These are phyloP conservation scores for Meliscaeva auricollis DNA, from an alignment of 2,888 invertebrate species.

Conservation along the genomic window DNA sequence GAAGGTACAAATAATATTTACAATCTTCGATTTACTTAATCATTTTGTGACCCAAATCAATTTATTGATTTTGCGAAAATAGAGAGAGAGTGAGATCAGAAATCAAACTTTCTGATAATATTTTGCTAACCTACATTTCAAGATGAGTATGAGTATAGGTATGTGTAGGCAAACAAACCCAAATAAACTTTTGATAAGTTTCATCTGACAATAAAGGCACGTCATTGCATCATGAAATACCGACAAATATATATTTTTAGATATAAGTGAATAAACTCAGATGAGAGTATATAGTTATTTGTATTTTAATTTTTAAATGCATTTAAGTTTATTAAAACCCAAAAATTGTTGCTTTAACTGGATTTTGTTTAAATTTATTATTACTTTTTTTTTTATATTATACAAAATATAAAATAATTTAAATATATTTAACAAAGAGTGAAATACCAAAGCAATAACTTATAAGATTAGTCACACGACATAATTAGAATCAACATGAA, in stretches of 20 bases:
- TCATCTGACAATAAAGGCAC: background rate
- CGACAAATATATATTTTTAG: background rate
- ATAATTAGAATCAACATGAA: too few relatives aligned
- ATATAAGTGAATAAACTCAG: background rate
- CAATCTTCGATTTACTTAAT: slow-evolving; percentile 12
- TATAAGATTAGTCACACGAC: too few relatives aligned
- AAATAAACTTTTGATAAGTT: background rate
- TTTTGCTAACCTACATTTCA: slow-evolving; percentile 24
- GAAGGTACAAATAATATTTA: background rate
- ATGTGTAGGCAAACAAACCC: background rate
- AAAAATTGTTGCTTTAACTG: background rate
- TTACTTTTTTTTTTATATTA: background rate
- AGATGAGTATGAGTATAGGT: background rate
- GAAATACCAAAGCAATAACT: too few relatives aligned
- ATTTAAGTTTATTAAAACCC: background rate
- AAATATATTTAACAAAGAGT: too few relatives aligned
- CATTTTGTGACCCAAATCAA: slow-evolving; percentile 3
- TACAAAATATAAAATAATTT: too few relatives aligned
- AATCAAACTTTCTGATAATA: slow-evolving; percentile 3
- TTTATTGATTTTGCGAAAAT: background rate
- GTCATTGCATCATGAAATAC: background rate
- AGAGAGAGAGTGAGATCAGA: background rate
- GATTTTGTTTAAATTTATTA: background rate
- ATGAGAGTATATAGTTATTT: background rate
- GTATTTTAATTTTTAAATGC: background rate